phyloP scores from a whole-genome alignment of 2,888 invertebrate species.

The Dromius quadrimaculatus region DNA sequence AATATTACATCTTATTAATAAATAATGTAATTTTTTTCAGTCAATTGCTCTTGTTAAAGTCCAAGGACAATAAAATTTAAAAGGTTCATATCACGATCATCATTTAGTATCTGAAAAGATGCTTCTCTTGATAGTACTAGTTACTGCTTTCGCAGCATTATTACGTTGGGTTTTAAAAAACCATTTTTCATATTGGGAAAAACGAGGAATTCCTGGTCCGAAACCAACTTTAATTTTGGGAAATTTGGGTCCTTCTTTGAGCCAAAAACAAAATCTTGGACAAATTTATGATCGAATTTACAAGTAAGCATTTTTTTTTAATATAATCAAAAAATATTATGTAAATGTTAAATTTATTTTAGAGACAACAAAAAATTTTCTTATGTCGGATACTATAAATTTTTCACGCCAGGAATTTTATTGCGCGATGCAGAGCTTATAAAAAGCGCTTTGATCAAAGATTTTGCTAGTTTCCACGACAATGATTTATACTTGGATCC shows the following conservation, averaged over 20 bases:
- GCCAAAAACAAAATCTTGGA: conserved; percentile 59
- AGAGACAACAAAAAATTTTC: conserved; percentile 54
- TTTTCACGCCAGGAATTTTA: conserved; percentile 58
- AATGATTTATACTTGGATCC: conserved; percentile 60
- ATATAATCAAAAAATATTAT: not conserved
- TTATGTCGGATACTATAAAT: conserved; percentile 62
- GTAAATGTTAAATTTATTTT: conserved; percentile 7
- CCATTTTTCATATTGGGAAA: conserved; percentile 63
- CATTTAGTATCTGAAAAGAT: not conserved
- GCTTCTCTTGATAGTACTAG: conserved; percentile 14
- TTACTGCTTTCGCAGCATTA: not conserved
- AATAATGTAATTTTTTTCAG: too few relatives aligned
- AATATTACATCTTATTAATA: too few relatives aligned
- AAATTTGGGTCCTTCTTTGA: conserved; percentile 60
- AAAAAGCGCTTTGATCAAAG: conserved; percentile 60
- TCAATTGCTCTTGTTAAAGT: too few relatives aligned
- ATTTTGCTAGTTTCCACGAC: conserved; percentile 60
- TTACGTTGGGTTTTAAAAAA: conserved; percentile 58
- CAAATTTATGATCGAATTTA: conserved; percentile 64
- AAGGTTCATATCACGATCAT: too few relatives aligned
- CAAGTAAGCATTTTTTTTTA: conserved; percentile 59
- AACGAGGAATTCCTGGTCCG: conserved; percentile 63
- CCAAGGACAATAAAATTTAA: too few relatives aligned
- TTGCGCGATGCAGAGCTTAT: conserved; percentile 60
- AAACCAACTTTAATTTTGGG: conserved; percentile 62